Percentiles rank a stretch among this genome's conserved stretches.
Evolutionary conservation across 1,140 invertebrate genomes (phyloP).

Genomic region (Drosophila watanabei): DNA sequence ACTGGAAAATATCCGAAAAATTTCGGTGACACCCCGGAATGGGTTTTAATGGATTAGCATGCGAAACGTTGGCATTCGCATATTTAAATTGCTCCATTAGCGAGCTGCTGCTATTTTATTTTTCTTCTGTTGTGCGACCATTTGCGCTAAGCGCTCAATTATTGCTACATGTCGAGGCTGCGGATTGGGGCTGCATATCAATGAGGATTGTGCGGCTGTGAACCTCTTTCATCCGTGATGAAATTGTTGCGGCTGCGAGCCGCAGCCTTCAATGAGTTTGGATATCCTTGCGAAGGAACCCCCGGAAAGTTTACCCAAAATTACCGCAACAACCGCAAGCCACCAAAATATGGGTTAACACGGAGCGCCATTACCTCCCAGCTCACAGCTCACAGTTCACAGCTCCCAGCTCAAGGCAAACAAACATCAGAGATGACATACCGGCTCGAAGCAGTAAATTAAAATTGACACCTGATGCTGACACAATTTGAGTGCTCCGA

Average conservation of each 20-base stretch:
- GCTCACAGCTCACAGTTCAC: neutral
- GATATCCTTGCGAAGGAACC: slow-evolving; percentile 6
- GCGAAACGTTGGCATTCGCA: slow-evolving; percentile 33
- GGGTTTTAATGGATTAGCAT: slow-evolving; percentile 50
- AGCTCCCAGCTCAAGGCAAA: slow-evolving; percentile 25
- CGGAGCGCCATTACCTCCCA: slow-evolving; percentile 5
- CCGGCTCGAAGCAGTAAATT: slow-evolving; percentile 61
- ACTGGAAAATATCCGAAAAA: slow-evolving; percentile 6
- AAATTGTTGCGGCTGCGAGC: slow-evolving; percentile 23
- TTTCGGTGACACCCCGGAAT: slow-evolving; percentile 2
- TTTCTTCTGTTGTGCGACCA: slow-evolving; percentile 35
- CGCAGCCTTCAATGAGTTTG: slow-evolving; percentile 26
- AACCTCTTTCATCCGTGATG: slow-evolving; percentile 25
- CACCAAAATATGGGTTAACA: slow-evolving; percentile 58
- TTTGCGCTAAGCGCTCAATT: slow-evolving; percentile 59
- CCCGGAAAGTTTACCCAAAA: slow-evolving; percentile 7
- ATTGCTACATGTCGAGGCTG: slow-evolving; percentile 58
- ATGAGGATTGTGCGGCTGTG: slow-evolving; percentile 41
- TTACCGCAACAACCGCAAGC: slow-evolving; percentile 56
- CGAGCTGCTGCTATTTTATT: slow-evolving; percentile 24
- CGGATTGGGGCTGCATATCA: slow-evolving; percentile 60
- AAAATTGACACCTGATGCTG: slow-evolving; percentile 81
- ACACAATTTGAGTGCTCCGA: slow-evolving; percentile 49
- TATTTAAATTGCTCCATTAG: slow-evolving; percentile 73
- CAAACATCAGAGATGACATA: slow-evolving; percentile 58